These are phyloP conservation scores for Crioceris asparagi DNA, from an alignment of 2,888 invertebrate genomes.

Conservation along the genomic window DNA sequence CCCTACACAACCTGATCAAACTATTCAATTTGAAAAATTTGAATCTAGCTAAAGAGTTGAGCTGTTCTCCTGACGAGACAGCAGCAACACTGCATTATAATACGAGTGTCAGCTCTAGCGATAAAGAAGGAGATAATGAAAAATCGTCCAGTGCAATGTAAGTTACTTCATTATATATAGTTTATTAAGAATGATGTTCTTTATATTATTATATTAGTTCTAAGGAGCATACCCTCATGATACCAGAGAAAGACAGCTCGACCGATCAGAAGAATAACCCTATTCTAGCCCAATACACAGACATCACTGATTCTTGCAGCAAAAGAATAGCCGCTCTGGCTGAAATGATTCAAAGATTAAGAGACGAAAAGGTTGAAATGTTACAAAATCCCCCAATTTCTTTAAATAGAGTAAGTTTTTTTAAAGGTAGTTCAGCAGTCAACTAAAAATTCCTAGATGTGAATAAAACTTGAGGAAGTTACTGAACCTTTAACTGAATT, in stretches of 20 bases:
- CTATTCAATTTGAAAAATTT: conserved; percentile 24
- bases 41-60: conserved; percentile 21
- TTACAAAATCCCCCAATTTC: conserved; percentile 24
- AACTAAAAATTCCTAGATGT: no score
- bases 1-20: conserved; percentile 18
- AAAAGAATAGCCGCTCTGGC: conserved; percentile 47
- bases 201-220: no score
- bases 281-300: conserved; percentile 34
- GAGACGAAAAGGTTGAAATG: conserved; percentile 45
- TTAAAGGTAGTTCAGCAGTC: no score
- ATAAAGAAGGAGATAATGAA: no score
- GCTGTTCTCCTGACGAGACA: conserved; percentile 17
- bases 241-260: conserved; percentile 11
- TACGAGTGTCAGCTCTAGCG: conserved; percentile 9
- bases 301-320: conserved; percentile 44
- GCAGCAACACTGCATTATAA: conserved; percentile 8
- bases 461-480: not conserved
- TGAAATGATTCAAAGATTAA: conserved; percentile 45
- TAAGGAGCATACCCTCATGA: not conserved
- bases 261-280: conserved; percentile 17
- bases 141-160: no score
- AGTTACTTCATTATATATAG: no score
- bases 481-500: not conserved
- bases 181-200: no score
- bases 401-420: no score